Evolutionary conservation across 2,797 vertebrate species (phyloP), one percentile per base, ranked within the genome.

Genomic region (Sparidentex hasta): DNA sequence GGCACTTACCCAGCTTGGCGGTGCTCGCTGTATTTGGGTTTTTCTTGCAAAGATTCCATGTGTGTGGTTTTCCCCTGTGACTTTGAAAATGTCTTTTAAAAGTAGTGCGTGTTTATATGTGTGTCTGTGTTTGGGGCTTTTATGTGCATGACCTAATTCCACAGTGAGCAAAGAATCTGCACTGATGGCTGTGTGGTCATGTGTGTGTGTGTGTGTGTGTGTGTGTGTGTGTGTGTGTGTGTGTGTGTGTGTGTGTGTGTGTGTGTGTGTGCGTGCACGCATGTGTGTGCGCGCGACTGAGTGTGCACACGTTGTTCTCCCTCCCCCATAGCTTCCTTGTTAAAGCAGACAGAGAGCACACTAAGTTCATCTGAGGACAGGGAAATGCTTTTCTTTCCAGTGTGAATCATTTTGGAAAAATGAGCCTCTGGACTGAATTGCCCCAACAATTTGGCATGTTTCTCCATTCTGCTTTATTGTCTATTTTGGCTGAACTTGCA

Each of bases 401-500:
- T 94, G 95, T 97, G 96, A 97, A 96, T 96, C 95, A 96, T 93
- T 95, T 94, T 74, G 83, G 92, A 95, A 96, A 96, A 97, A 96
- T 96, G 95, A 96, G 95, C 92, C 95, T 94, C 95, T 96, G 96
- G 92, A 95, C 94, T 92, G 93, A 95, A 95, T 95, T 95, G 94
- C 94, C 93, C 94, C 94, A 92, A 94, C 94, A 96, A 96, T 96
- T 96, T 97, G 96, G 96, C 97, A 92, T 93, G 94, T 94, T 95
- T 90, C 95, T 95, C 92, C 92, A 92, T 94, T 96, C 94, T 96
- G 95, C 96, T 97, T 97, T 96, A 96, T 96, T 97, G 96, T 97
- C 96, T 96, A 93, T 97, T 96, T 97, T 97, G 97, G 96, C 96
- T 96, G 96, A 97, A 97, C 95, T 96, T 94, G 94, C 92, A 95